A percentile compares a stretch with the other conserved stretches of the same genome.
Conservation (phyloP, 35 echinoderm and acorn worm species). For the Hemicentrotus pulcherrimus region DNA sequence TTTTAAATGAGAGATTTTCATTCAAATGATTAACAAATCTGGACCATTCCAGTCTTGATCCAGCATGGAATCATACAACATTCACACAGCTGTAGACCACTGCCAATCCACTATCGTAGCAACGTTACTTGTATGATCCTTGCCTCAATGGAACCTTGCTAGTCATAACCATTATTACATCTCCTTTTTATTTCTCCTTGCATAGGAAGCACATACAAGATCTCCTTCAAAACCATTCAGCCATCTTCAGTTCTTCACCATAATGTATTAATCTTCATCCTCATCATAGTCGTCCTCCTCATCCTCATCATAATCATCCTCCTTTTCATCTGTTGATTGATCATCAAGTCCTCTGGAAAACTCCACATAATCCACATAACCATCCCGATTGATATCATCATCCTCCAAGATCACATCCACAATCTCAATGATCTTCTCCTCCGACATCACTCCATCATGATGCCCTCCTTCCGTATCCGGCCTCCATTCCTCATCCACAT, state of each 20-base stretch:
- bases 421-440: conserved; percentile 6
- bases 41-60: not conserved
- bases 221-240: too few species aligned
- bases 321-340: not conserved
- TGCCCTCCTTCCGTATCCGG: not conserved
- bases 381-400: conserved; percentile 22
- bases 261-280: too few species aligned
- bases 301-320: not conserved
- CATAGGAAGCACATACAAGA: too few species aligned
- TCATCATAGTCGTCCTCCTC: not conserved
- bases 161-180: not conserved
- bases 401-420: conserved; percentile 26
- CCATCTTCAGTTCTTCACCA: too few species aligned
- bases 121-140: not conserved
- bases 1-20: too few species aligned
- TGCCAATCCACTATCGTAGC: not conserved
- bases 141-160: not conserved
- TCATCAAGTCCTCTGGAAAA: conserved; percentile 34
- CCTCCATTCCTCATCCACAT: conserved; percentile 27
- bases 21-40: not conserved
- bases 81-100: not conserved
- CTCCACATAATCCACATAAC: conserved; percentile 32
- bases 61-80: not conserved
- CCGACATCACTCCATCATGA: conserved; percentile 17
- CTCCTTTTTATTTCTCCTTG: not conserved